A percentile compares a stretch with the other conserved stretches of the same genome.
These are phyloP conservation scores for Drosophila nr. medialis DNA, from an alignment of 2,888 invertebrate genomes.

Conservation along the genomic window DNA sequence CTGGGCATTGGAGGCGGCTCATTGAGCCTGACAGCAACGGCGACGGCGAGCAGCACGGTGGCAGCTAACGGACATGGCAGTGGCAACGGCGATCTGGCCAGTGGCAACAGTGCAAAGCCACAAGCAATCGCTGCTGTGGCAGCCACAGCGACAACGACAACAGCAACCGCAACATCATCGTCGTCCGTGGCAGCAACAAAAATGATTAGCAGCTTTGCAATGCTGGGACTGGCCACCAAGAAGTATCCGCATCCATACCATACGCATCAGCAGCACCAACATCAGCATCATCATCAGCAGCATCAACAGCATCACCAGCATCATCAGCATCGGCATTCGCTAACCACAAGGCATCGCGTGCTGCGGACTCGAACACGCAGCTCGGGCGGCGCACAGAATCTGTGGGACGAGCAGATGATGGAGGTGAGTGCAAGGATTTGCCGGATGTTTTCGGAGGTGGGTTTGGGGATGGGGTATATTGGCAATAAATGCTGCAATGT, in stretches of 20 bases:
- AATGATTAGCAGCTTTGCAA: conserved; percentile 61
- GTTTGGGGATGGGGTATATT: background rate
- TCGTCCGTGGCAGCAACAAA: conserved; percentile 24
- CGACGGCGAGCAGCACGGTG: conserved; percentile 28
- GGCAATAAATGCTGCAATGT: background rate
- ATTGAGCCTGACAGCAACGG: conserved; percentile 55
- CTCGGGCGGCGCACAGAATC: conserved; percentile 83
- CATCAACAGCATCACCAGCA: conserved; percentile 79
- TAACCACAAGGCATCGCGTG: conserved; percentile 83
- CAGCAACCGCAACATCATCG: conserved; percentile 12
- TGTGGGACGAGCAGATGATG: conserved; percentile 84
- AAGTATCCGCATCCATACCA: conserved; percentile 64
- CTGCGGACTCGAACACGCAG: conserved; percentile 84
- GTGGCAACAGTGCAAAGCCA: conserved; percentile 14
- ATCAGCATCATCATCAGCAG: conserved; percentile 68
- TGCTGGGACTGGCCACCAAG: conserved; percentile 65
- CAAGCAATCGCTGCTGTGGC: conserved; percentile 15
- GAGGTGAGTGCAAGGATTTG: conserved; percentile 74
- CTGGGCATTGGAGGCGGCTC: conserved; percentile 80
- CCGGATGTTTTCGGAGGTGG: background rate
- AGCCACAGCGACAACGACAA: conserved; percentile 2
- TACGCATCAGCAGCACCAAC: conserved; percentile 67
- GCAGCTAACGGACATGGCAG: conserved; percentile 45
- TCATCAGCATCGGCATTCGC: conserved; percentile 72
- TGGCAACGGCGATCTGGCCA: conserved; percentile 39